A percentile compares a stretch with the other conserved stretches of the same genome.
These are phyloP conservation scores for Cyclophora punctaria DNA, from an alignment of 2,888 invertebrate species.

Conservation along the genomic window DNA sequence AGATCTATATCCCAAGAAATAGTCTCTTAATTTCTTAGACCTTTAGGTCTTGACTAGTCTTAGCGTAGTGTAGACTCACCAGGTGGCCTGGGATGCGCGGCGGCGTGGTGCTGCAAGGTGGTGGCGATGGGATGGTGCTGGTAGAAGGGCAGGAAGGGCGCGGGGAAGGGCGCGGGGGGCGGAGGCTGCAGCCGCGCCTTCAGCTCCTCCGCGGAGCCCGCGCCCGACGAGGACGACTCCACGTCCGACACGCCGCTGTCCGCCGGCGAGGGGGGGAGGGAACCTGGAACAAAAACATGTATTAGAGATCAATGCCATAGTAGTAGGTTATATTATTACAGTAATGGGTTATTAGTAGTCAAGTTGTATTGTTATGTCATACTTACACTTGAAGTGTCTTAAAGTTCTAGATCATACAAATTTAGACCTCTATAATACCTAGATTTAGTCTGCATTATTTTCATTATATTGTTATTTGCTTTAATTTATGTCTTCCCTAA, in stretches of 20 bases:
- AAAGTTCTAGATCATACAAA: no score
- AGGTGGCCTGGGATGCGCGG: slow-evolving; percentile 64
- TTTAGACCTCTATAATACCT: no score
- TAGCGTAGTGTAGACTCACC: slow-evolving; percentile 35
- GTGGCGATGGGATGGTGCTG: slow-evolving; percentile 75
- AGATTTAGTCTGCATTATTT: no score
- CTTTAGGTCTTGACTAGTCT: neutral
- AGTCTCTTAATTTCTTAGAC: neutral
- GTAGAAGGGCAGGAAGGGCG: slow-evolving; percentile 80
- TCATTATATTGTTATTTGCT: no score
- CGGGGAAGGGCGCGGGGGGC: slow-evolving; percentile 67
- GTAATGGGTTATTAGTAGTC: no score
- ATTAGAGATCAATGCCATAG: no score
- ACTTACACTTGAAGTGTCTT: no score
- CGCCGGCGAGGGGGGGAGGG: slow-evolving; percentile 96
- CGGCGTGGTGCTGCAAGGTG: slow-evolving; percentile 69
- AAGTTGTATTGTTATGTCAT: no score
- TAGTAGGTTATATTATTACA: no score
- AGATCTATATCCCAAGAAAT: no score
- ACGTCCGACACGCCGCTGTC: slow-evolving; percentile 98
- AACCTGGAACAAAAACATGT: slow-evolving; percentile 75
- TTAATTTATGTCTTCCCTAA: no score
- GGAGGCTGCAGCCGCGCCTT: slow-evolving; percentile 90
- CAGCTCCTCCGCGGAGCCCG: slow-evolving; percentile 86
- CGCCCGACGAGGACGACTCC: slow-evolving; percentile 92